A percentile compares a stretch with the other conserved stretches of the same genome.
phyloP scores from a whole-genome alignment of 2,113 vertebrate genomes.

The Notarius quadriscutis region DNA sequence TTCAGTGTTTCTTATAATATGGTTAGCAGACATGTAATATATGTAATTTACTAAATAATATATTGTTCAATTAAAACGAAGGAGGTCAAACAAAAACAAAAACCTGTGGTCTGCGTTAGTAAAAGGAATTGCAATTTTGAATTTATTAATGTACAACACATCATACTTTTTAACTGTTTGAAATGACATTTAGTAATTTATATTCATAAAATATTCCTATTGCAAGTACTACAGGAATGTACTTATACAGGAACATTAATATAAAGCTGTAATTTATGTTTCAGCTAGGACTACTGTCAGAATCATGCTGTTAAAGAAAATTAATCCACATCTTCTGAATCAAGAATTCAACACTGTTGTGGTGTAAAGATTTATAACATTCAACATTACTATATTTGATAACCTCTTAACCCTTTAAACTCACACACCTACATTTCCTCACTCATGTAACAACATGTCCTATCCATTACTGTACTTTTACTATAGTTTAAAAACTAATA shows the following conservation, averaged over 20 bases:
- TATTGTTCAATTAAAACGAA: background rate
- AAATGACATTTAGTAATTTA: background rate
- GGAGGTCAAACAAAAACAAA: constrained; percentile 2
- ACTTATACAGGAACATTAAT: background rate
- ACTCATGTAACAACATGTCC: background rate
- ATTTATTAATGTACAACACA: background rate
- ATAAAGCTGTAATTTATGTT: background rate
- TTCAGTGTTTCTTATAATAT: constrained; percentile 8
- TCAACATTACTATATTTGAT: background rate
- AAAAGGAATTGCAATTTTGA: background rate
- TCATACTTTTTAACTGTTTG: background rate
- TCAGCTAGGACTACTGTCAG: background rate
- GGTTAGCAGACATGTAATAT: background rate
- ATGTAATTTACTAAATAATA: background rate
- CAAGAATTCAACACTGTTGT: background rate
- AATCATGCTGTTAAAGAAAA: background rate
- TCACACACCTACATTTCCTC: background rate
- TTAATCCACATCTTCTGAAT: background rate
- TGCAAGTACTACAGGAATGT: background rate
- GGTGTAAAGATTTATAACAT: background rate
- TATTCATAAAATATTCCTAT: background rate
- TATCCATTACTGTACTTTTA: background rate
- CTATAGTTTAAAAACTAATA: background rate
- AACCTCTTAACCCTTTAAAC: background rate
- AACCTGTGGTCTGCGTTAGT: background rate